These are phyloP conservation scores for Toxotes chatareus DNA, from an alignment of 2,113 vertebrate genomes.

Conservation along the genomic window DNA sequence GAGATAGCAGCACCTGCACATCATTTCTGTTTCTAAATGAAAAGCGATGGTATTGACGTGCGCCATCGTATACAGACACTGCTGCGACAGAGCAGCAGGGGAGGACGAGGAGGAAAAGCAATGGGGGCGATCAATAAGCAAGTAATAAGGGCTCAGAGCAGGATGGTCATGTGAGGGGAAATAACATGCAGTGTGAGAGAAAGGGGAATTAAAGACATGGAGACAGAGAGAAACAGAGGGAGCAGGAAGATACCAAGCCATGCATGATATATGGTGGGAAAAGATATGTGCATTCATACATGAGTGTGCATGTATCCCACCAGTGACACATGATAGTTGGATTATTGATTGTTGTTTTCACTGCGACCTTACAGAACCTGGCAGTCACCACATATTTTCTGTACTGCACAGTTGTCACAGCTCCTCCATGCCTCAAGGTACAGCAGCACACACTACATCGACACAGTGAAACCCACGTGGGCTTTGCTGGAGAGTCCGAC, in stretches of 20 bases:
- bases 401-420: conserved; percentile 62
- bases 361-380: conserved; percentile 54
- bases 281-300: conserved; percentile 1
- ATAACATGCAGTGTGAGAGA: conserved; percentile 4
- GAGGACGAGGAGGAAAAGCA: conserved; percentile 25
- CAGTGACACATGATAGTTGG: conserved; percentile 25
- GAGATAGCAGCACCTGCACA: conserved; percentile 49
- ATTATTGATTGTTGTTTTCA: conserved; percentile 67
- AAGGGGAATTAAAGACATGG: neutral
- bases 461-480: conserved; percentile 45
- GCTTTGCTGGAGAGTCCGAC: conserved; percentile 28
- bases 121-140: conserved; percentile 62
- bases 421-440: conserved; percentile 32
- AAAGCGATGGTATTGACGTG: conserved; percentile 58
- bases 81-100: conserved; percentile 10
- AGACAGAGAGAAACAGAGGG: neutral
- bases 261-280: conserved; percentile 20
- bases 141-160: conserved; percentile 63
- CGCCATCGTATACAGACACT: conserved; percentile 27
- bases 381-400: conserved; percentile 48
- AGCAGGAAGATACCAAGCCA: neutral
- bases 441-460: conserved; percentile 29
- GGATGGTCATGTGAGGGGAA: conserved; percentile 45
- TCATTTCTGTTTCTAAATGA: conserved; percentile 55
- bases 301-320: neutral